A percentile compares a stretch with the other conserved stretches of the same genome.
These are phyloP conservation scores for Lochmaea capreae DNA, from an alignment of 2,888 invertebrate species.

Conservation along the genomic window DNA sequence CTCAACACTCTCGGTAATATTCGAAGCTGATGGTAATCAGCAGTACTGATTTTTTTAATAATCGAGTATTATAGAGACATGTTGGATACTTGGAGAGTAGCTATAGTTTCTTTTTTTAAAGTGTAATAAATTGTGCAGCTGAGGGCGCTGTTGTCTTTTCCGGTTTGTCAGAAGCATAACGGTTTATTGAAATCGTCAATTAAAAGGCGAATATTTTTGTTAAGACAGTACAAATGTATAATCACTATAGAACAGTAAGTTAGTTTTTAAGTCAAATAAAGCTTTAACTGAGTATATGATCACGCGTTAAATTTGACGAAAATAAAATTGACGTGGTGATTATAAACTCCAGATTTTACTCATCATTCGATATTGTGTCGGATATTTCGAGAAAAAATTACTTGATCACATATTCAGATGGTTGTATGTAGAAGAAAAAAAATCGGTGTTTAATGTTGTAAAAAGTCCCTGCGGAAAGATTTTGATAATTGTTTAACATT, in stretches of 20 bases:
- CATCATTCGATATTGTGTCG: slow-evolving; percentile 51
- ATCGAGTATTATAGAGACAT: slow-evolving; percentile 40
- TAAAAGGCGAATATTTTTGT: slow-evolving; percentile 63
- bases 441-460: slow-evolving; percentile 12
- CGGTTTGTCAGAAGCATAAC: slow-evolving; percentile 52
- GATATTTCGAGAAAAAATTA: slow-evolving; percentile 7
- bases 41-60: slow-evolving; percentile 54
- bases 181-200: slow-evolving; percentile 54
- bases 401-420: not conserved
- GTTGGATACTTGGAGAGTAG: slow-evolving; percentile 28
- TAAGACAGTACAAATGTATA: slow-evolving; percentile 65
- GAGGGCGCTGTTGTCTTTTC: slow-evolving; percentile 56
- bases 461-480: not conserved
- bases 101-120: slow-evolving; percentile 17
- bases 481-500: slow-evolving; percentile 4
- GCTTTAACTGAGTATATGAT: slow-evolving; percentile 45
- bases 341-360: slow-evolving; percentile 44
- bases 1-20: slow-evolving; percentile 40
- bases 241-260: slow-evolving; percentile 49
- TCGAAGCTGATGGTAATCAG: slow-evolving; percentile 37
- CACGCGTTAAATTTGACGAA: slow-evolving; percentile 28
- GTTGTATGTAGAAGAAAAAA: not conserved
- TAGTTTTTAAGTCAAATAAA: slow-evolving; percentile 47
- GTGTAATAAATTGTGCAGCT: slow-evolving; percentile 2
- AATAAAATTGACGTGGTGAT: slow-evolving; percentile 38